phyloP scores from a whole-genome alignment of 2,888 invertebrate genomes.

The Sisyra nigra region DNA sequence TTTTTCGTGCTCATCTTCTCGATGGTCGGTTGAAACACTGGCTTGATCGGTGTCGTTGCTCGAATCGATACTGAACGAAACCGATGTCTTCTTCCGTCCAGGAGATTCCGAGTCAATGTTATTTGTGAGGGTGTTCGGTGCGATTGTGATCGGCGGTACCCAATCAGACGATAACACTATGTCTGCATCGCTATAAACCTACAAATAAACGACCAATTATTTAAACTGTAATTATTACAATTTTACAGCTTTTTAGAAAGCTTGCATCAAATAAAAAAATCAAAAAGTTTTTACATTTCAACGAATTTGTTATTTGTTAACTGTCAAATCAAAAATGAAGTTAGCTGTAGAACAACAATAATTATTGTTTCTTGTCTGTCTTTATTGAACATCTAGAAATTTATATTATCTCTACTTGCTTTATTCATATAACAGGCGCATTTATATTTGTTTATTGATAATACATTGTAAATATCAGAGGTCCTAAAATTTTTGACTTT shows the following conservation, averaged over 20 bases:
- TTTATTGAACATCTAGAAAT: too few species aligned
- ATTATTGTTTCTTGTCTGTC: too few species aligned
- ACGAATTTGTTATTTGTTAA: too few species aligned
- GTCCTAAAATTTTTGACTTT: too few species aligned
- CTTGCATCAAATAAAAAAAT: too few species aligned
- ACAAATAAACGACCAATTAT: slow-evolving; percentile 2
- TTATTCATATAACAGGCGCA: too few species aligned
- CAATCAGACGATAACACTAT: slow-evolving; percentile 75
- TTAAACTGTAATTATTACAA: neutral
- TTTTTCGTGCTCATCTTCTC: slow-evolving; percentile 38
- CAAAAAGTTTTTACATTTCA: too few species aligned
- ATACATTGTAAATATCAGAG: too few species aligned
- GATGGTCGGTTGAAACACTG: slow-evolving; percentile 21
- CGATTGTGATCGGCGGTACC: slow-evolving; percentile 72
- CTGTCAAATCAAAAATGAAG: too few species aligned
- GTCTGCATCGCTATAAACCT: slow-evolving; percentile 75
- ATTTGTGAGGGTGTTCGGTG: slow-evolving; percentile 47
- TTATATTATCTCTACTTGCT: too few species aligned
- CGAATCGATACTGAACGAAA: slow-evolving; percentile 54
- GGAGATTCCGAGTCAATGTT: slow-evolving; percentile 32
- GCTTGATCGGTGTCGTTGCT: slow-evolving; percentile 32
- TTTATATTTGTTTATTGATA: too few species aligned
- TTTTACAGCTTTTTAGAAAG: neutral
- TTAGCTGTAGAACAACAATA: too few species aligned
- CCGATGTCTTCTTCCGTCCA: slow-evolving; percentile 50